Conservation (phyloP, 2,888 invertebrate species). For the Cantharis nigra region DNA sequence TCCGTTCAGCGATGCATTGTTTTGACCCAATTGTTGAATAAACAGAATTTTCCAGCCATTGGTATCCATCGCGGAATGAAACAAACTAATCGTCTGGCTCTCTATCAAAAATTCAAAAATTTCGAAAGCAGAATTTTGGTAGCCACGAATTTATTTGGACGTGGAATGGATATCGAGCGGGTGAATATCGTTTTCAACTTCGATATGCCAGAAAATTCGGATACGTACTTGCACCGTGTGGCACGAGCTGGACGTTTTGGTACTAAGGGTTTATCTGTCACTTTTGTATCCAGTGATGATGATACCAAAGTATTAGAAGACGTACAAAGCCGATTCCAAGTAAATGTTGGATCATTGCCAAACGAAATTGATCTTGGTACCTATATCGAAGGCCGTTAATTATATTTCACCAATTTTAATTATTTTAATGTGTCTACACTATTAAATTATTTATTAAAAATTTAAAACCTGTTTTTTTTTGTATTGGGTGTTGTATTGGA, state of each 20-base stretch:
- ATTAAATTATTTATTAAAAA: too few relatives aligned
- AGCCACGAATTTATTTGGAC: slow-evolving; percentile 99
- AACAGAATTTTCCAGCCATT: slow-evolving; percentile 99
- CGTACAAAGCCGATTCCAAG: slow-evolving; percentile 98
- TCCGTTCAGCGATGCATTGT: slow-evolving; percentile 98
- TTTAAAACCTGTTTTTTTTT: too few relatives aligned
- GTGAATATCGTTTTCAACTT: slow-evolving; percentile 99
- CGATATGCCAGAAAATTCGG: slow-evolving; percentile 99
- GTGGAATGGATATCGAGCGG: slow-evolving; percentile 99
- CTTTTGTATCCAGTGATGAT: slow-evolving; percentile 96
- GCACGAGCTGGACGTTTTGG: slow-evolving; percentile 99
- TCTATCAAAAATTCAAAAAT: slow-evolving; percentile 99
- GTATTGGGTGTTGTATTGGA: too few relatives aligned
- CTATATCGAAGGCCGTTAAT: slow-evolving; percentile 47
- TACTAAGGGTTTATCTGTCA: slow-evolving; percentile 98
- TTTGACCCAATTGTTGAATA: slow-evolving; percentile 88
- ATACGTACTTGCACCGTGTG: slow-evolving; percentile 97
- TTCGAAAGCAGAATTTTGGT: slow-evolving; percentile 99
- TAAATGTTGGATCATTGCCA: slow-evolving; percentile 96
- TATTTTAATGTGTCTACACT: too few relatives aligned
- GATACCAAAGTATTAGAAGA: slow-evolving; percentile 98
- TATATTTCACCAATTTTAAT: too few relatives aligned
- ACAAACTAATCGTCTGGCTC: slow-evolving; percentile 92
- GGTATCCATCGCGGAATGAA: slow-evolving; percentile 98
- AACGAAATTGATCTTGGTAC: slow-evolving; percentile 93